phyloP scores from a whole-genome alignment of 2,888 invertebrate species.

The Drosophila borealis region DNA sequence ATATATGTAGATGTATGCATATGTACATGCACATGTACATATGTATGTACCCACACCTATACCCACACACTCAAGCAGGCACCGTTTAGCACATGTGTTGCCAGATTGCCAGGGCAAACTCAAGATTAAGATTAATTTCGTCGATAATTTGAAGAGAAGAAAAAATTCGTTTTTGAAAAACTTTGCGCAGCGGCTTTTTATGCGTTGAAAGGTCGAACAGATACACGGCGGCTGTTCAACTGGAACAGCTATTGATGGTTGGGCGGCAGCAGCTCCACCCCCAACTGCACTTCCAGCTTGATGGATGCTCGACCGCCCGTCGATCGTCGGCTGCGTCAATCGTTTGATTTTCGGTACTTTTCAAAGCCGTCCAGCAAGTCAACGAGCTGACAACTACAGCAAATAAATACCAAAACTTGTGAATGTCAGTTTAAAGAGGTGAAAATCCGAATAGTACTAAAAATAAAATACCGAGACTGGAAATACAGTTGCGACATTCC shows the following conservation, averaged over 20 bases:
- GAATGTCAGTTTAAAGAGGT: background rate
- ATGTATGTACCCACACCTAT: slow-evolving; percentile 14
- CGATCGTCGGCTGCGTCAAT: slow-evolving; percentile 64
- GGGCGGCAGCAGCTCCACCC: slow-evolving; percentile 20
- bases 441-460: background rate
- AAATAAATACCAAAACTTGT: slow-evolving; percentile 23
- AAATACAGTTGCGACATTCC: background rate
- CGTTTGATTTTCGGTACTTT: slow-evolving; percentile 74
- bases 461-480: background rate
- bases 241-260: background rate
- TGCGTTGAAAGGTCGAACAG: slow-evolving; percentile 75
- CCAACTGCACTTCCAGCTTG: slow-evolving; percentile 65
- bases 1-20: slow-evolving; percentile 1
- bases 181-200: slow-evolving; percentile 45
- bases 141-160: slow-evolving; percentile 63
- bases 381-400: slow-evolving; percentile 50
- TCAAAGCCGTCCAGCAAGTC: slow-evolving; percentile 52
- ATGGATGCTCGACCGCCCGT: slow-evolving; percentile 64
- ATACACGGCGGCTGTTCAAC: slow-evolving; percentile 40
- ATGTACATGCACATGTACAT: background rate
- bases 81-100: slow-evolving; percentile 73
- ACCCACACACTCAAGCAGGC: slow-evolving; percentile 22
- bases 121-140: slow-evolving; percentile 77
- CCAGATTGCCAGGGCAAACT: slow-evolving; percentile 62
- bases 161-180: slow-evolving; percentile 48